Base-by-base conservation (phyloP, 2,797 vertebrate species). In the Petrocephalus sullivani region DNA sequence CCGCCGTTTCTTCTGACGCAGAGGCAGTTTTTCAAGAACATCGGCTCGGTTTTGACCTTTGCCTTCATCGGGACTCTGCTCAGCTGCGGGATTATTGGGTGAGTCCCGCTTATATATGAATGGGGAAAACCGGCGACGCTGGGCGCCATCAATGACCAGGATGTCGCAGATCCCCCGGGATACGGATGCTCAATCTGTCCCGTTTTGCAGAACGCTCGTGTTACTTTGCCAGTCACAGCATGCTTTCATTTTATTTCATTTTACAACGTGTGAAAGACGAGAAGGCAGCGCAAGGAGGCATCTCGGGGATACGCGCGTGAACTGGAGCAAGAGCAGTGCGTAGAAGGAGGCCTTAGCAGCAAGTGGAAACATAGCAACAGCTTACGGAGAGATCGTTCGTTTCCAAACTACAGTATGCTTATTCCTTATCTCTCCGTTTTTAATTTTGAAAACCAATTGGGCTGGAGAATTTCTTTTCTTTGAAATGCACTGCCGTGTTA, bases 51-150 rank as follows among this genome's bases (percentile, higher is more conserved):
- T 93, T 90, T 97, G 92, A 96, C 96, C 8, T 97, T 95, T 0
- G 96, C 96, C 21, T 97, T 97, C 92, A 86, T 96, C 92, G 96
- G 96, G 83, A 97, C 96, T 28, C 92, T 96, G 82, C 95, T 97
- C 90, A 97, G 96, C 92, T 97, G 95, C 89, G 33, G 96, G 46
- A 93, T 94, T 57, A 96, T 96, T 58, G 96, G 96, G 97, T 97
- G 93, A 97, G 97, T 94, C 75, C 14, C 61, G 37, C 37, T 81
- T 19, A 49, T 28, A 28, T 28, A 28, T n/a, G 37, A 41, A 19
- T 10, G 19, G 33, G 6, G 75, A 14, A 81, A 81, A 49, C 16
- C 16, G 7, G 33, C 4, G 28, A 71, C 33, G 37, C 33, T 21
- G 2, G 82, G n/a, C 33, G 12, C 2, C 14, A n/a, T 41, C n/a